Evolutionary conservation across 2,113 vertebrate genomes (phyloP), one percentile per base, ranked within the genome.

Genomic region (Formicarius rufipectus): DNA sequence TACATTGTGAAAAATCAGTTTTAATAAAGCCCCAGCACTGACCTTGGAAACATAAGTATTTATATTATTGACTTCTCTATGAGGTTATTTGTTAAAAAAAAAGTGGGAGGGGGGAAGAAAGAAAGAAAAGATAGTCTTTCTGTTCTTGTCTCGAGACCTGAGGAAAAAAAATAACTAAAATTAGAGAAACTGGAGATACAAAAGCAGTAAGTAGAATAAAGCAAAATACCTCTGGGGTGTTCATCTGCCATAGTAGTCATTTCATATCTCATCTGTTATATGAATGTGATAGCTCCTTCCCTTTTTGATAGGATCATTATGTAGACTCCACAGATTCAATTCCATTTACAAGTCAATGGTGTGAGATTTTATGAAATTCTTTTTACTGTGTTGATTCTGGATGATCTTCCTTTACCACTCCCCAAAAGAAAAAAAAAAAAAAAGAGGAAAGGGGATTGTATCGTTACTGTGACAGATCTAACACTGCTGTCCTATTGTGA

Each of bases 341-440:
- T 97, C 97, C 98, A 98, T 98, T 98, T 98, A 98, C 98, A 98
- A 98, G 97, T 98, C 98, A 98, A 98, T 98, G 98, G 98, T 97
- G 97, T 98, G 98, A 97, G 97, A 96, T 97, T 98, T 98, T 97
- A 98, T 96, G 96, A 97, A 96, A 96, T 98, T 97, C 97, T 95
- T 97, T 97, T 97, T 97, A 97, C 95, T 95, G 97, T 93, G 93
- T 97, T 94, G 97, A 96, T 97, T 97, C 97, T 95, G 91, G 89
- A 95, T 90, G 89, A 97, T 96, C 93, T 93, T 97, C 87, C 72
- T 81, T 72, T 80, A 64, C 17, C 31, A 4, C 33, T 18, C 30
- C 30, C 10, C 4, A 20, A 12, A 20, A 40, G 40, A 78, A 58
- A 33, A 18, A 75, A 20, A 67, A 35, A 2, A 5, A 8, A 31